Conservation (phyloP, 2,797 vertebrate species). For the Fratercula arctica region DNA sequence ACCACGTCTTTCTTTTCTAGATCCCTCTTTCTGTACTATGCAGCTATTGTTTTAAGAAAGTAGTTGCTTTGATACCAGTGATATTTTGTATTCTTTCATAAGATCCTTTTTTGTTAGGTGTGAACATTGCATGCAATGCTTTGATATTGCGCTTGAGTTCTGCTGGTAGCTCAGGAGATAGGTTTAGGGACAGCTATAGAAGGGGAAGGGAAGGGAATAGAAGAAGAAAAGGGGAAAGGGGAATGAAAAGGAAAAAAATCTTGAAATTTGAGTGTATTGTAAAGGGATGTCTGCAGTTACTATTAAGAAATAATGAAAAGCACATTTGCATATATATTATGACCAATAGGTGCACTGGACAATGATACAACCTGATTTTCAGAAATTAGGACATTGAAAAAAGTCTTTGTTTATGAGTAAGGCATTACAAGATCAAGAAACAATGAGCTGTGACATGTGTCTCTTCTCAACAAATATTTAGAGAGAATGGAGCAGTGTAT, state of each 20-base stretch:
- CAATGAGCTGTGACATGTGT: neutral
- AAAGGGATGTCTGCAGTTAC: neutral
- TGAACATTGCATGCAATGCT: neutral
- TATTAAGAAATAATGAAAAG: neutral
- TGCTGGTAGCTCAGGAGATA: neutral
- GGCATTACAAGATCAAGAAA: neutral
- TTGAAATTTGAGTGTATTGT: neutral
- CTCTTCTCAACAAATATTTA: neutral
- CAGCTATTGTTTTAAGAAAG: neutral
- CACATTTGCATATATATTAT: neutral
- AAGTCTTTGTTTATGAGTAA: neutral
- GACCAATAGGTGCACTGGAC: neutral
- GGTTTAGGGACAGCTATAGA: neutral
- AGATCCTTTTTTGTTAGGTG: neutral
- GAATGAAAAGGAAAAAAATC: neutral
- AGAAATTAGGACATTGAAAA: neutral
- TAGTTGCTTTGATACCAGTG: neutral
- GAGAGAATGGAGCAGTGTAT: neutral
- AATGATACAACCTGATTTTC: neutral
- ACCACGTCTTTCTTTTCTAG: accelerated
- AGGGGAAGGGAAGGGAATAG: neutral
- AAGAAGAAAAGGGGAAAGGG: neutral
- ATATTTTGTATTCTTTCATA: neutral
- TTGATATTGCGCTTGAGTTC: neutral
- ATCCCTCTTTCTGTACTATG: neutral